Evolutionary conservation across 2,888 invertebrate species (phyloP).

Genomic region (Andricus quercusramuli): DNA sequence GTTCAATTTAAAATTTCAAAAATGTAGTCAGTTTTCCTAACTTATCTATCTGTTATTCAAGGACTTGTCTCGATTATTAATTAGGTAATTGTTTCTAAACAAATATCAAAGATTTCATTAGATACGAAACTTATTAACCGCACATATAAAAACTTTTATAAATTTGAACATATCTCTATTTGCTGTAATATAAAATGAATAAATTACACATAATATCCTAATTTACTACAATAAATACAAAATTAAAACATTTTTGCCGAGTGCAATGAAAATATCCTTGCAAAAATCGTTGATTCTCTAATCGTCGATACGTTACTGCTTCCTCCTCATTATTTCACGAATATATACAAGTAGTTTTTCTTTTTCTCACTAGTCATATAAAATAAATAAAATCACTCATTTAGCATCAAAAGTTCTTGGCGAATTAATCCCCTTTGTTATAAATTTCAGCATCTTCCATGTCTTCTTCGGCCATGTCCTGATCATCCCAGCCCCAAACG

Average conservation of each 20-base stretch:
- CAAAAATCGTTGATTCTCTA: not conserved
- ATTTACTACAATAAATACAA: not conserved
- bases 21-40: not conserved
- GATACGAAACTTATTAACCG: not conserved
- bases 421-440: conserved; percentile 68
- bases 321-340: conserved; percentile 4
- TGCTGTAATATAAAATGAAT: not conserved
- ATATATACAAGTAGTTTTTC: conserved; percentile 29
- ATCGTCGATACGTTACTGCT: not conserved
- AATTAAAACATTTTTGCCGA: conserved; percentile 13
- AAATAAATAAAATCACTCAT: conserved; percentile 37
- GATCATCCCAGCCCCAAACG: conserved; percentile 92
- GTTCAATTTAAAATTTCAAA: not conserved
- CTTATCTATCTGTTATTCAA: not conserved
- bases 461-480: conserved; percentile 87
- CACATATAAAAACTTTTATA: not conserved
- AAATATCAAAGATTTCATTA: not conserved
- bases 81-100: not conserved
- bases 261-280: conserved; percentile 9
- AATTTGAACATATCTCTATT: not conserved
- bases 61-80: not conserved
- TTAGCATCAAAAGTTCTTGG: not conserved
- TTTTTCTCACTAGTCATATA: conserved; percentile 5
- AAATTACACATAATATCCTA: not conserved
- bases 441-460: conserved; percentile 77